Evolutionary conservation across 1,140 invertebrate genomes (phyloP).

Genomic region (Zaprionus vittiger): DNA sequence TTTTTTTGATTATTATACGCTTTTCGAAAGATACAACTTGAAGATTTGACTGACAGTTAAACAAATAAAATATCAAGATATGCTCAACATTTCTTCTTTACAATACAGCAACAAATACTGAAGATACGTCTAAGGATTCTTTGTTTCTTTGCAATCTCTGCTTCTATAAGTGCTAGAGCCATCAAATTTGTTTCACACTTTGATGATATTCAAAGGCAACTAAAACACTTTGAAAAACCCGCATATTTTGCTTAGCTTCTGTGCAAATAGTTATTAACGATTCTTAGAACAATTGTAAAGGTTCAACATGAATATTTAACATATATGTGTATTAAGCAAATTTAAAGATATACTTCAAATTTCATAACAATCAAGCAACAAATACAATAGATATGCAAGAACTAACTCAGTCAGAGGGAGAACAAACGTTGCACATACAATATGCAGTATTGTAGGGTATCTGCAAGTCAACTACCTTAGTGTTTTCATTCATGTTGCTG

Average conservation of each 20-base stretch:
- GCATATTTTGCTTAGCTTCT: fast-evolving
- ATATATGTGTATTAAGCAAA: not conserved
- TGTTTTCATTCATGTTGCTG: not conserved
- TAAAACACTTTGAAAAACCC: fast-evolving
- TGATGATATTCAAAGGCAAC: fast-evolving
- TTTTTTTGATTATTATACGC: not conserved
- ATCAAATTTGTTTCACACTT: not conserved
- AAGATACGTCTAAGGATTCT: not conserved
- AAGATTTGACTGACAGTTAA: not conserved
- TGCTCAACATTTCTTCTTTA: not conserved
- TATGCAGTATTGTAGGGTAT: not conserved
- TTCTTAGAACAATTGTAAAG: not conserved
- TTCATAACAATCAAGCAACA: not conserved
- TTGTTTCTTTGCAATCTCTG: not conserved
- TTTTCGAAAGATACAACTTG: not conserved
- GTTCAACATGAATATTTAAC: not conserved
- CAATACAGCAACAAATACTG: not conserved
- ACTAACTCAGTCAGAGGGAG: no score
- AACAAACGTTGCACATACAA: no score
- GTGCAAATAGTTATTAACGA: not conserved
- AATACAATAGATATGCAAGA: not conserved
- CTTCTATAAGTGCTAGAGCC: fast-evolving
- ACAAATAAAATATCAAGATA: not conserved
- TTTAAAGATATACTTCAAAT: not conserved
- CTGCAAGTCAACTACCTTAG: not conserved